Evolutionary conservation across 53 echinoderm and acorn worm species (phyloP).

Genomic region (Stichopus horrens): DNA sequence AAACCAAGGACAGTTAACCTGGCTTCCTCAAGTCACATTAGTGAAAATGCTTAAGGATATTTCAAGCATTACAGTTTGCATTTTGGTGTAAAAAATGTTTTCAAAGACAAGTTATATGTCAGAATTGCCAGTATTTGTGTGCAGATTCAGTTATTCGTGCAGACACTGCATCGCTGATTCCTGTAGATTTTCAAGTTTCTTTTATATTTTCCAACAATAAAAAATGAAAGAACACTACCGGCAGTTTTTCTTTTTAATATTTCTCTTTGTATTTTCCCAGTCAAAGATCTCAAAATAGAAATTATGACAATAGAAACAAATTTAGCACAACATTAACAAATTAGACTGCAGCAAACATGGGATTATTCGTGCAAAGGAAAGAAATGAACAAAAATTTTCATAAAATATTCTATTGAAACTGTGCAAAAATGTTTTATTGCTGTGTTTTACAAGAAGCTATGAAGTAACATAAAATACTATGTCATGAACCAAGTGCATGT

Average conservation of each 20-base stretch:
- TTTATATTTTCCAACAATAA: neutral
- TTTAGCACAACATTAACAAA: neutral
- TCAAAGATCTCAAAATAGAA: neutral
- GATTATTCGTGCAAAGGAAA: neutral
- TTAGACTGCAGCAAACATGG: conserved; percentile 5
- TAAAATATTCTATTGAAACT: neutral
- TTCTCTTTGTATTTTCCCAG: neutral
- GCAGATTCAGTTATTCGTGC: too few relatives aligned
- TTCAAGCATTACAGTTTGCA: too few relatives aligned
- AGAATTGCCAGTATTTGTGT: too few relatives aligned
- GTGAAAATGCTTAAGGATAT: too few relatives aligned
- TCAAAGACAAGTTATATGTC: too few relatives aligned
- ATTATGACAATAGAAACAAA: neutral
- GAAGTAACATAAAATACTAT: too few relatives aligned
- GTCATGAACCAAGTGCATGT: too few relatives aligned
- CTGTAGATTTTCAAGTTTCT: neutral
- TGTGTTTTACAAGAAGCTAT: neutral
- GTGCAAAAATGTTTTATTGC: neutral
- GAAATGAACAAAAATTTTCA: neutral
- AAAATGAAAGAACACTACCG: neutral
- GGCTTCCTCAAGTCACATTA: too few relatives aligned
- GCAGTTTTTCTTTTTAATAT: neutral
- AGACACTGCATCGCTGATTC: neutral
- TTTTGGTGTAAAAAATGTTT: too few relatives aligned
- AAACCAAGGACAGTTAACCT: too few relatives aligned